Base-by-base conservation (phyloP, 1,140 invertebrate species). In the Pseudomyrmex pallidus region DNA sequence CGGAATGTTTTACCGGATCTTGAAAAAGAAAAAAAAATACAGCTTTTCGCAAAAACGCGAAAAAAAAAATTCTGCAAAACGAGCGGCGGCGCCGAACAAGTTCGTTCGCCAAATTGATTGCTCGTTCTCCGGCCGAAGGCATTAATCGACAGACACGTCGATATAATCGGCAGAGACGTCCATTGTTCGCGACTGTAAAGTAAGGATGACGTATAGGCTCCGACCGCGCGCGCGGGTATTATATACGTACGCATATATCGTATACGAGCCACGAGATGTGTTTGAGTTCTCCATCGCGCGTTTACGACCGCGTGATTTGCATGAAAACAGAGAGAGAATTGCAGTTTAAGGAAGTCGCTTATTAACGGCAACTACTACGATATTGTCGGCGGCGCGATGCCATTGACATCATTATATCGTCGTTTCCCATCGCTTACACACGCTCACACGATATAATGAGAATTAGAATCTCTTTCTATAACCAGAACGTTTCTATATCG, bases 131-230 rank as follows among this genome's bases (percentile, higher is more conserved):
- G 1, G 57, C 5, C 46, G 2, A 56, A 46, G 46, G 48, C 12
- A 77, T 22, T 20, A 67, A 77, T 54, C 48, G 48, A 17, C 44
- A n/a, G n/a, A 22, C 35, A 73, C 25, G 9, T 76, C 13, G 56
- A 74, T 20, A 61, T 74, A 63, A 74, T 74, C 52, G 63, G 35
- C 56, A 48, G 17, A 56, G 50, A 68, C 57, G 54, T 63, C 50
- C 68, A 52, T 82, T 61, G 56, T 85, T 82, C 73, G 52, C 20
- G 64, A 85, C 78, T 67, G 70, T 85, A 85, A 85, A 66, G 63
- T 74, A 64, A 85, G 82, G 82, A 85, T 46, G 70, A 74, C 70
- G 52, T 63, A 74, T 74, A 44, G 20, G 10, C 8, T 76, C n/a
- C 44, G 64, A n/a, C 9, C 15, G 62, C 22, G 22, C 22, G 22